Conservation (phyloP, 2,888 invertebrate species). For the Diabrotica balteata region DNA sequence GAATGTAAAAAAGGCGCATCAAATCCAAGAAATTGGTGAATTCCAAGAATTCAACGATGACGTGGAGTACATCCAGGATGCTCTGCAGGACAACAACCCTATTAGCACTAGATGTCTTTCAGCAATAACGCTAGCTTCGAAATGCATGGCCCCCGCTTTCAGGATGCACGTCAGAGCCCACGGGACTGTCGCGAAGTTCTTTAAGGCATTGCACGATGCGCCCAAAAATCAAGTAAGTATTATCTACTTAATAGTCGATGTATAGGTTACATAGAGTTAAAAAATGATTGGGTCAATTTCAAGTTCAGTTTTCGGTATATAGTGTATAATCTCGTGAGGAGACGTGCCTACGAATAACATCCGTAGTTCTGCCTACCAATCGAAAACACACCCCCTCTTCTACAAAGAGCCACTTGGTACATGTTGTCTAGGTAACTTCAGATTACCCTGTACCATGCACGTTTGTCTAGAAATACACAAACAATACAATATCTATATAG, state of each 20-base stretch:
- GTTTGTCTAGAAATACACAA: no score
- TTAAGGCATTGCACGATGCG: constrained; percentile 92
- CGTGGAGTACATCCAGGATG: constrained; percentile 94
- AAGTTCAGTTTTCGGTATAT: no score
- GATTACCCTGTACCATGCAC: no score
- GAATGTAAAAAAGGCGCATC: constrained; percentile 97
- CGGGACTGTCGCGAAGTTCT: constrained; percentile 94
- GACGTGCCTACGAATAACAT: no score
- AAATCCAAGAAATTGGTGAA: constrained; percentile 97
- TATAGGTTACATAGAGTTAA: no score
- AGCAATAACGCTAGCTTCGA: constrained; percentile 89
- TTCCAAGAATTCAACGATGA: constrained; percentile 99
- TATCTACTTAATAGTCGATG: not conserved
- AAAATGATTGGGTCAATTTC: no score
- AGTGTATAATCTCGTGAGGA: no score
- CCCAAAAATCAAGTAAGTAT: constrained; percentile 79
- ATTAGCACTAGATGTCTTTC: constrained; percentile 90
- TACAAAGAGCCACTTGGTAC: no score
- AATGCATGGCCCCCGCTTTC: constrained; percentile 95
- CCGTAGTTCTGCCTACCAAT: no score
- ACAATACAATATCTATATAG: no score
- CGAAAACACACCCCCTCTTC: no score
- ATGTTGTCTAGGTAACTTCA: no score
- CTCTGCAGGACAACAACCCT: constrained; percentile 87
- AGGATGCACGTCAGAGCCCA: constrained; percentile 96